These are phyloP conservation scores for Nipponacmea schrenckii DNA, from an alignment of 2,888 invertebrate genomes.

Conservation along the genomic window DNA sequence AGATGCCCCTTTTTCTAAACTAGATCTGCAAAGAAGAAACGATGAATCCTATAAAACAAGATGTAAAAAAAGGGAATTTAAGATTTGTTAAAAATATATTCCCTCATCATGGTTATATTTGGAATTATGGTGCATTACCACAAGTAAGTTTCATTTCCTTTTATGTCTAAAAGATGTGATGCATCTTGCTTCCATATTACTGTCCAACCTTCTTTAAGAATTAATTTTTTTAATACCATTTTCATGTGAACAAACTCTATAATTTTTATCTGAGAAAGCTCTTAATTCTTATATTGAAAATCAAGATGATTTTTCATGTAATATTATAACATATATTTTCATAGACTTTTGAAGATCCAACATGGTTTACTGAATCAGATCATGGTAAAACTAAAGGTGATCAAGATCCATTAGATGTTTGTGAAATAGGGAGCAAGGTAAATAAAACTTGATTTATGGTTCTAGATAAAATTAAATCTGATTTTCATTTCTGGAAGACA, in stretches of 20 bases:
- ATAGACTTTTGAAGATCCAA: conserved; percentile 98
- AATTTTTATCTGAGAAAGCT: too few species aligned
- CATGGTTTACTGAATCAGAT: conserved; percentile 80
- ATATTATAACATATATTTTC: conserved; percentile 4
- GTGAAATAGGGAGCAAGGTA: conserved; percentile 90
- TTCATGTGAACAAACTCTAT: too few species aligned
- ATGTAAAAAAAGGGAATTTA: conserved; percentile 94
- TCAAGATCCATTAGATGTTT: conserved; percentile 97
- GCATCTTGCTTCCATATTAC: too few species aligned
- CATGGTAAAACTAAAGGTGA: conserved; percentile 84
- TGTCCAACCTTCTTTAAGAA: too few species aligned
- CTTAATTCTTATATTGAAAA: too few species aligned
- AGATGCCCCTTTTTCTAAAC: not conserved
- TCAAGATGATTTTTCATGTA: too few species aligned
- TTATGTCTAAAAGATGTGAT: too few species aligned
- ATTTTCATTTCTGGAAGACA: too few species aligned
- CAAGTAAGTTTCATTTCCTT: conserved; percentile 73
- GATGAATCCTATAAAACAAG: conserved; percentile 97
- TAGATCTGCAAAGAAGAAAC: conserved; percentile 78
- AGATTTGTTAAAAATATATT: conserved; percentile 97
- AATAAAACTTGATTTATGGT: conserved; percentile 34
- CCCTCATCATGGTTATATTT: conserved; percentile 99
- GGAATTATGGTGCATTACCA: conserved; percentile 99
- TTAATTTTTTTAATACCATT: too few species aligned
- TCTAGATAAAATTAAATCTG: not conserved